Conservation (phyloP, 2,113 vertebrate genomes). For the Columbina picui region DNA sequence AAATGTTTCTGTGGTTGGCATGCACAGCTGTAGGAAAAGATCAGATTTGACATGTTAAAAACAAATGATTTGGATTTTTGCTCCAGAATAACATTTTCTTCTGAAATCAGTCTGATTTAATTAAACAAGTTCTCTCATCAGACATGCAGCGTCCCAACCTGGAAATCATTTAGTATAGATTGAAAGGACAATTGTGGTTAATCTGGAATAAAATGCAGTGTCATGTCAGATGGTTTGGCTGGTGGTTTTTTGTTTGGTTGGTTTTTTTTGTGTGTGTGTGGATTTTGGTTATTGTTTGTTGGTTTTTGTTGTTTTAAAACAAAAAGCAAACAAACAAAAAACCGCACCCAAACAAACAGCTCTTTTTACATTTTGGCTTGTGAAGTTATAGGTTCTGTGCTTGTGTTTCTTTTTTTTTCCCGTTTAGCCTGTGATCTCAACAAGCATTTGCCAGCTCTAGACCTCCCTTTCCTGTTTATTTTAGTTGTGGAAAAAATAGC, state of each 20-base stretch:
- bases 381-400: background rate
- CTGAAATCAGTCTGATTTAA: background rate
- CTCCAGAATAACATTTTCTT: background rate
- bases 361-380: background rate
- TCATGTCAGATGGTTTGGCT: background rate
- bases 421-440: background rate
- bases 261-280: no score
- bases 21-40: background rate
- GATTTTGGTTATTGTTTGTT: no score
- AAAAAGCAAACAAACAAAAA: no score
- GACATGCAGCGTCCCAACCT: background rate
- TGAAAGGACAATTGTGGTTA: background rate
- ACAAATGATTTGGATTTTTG: background rate
- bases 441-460: background rate
- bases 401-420: background rate
- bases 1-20: background rate
- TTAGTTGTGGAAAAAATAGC: constrained; percentile 25
- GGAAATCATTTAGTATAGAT: background rate
- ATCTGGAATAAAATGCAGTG: background rate
- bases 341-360: no score
- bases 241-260: background rate
- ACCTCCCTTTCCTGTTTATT: background rate
- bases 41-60: background rate
- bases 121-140: background rate
- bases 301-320: no score